Base-by-base conservation (phyloP, 2,888 invertebrate genomes). In the Bruchidius siliquastri region DNA sequence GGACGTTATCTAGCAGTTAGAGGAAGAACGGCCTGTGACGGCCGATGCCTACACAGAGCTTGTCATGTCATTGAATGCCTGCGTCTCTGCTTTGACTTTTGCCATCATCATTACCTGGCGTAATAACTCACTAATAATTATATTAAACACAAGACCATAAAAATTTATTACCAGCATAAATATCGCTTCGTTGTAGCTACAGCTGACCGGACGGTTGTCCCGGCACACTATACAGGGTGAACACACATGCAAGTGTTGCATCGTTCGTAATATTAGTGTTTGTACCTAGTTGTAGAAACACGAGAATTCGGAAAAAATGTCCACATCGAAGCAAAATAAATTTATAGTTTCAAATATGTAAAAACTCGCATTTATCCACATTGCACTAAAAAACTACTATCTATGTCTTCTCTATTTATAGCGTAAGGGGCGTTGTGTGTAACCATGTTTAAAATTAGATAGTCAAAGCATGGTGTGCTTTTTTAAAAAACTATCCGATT, bases 61-160 rank as follows among this genome's bases (percentile, higher is more conserved):
- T 49, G 49, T 13, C 49, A 49, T 49, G 49, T 49, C 49, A 49
- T 13, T 49, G 49, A 18, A 49, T 49, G 49, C 49, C 49, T 49
- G 49, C 18, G 49, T 49, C 49, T 49, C 49, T 49, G 18, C 49
- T 49, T 49, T 49, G 49, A 49, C 49, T 49, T 49, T 49, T 49
- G 49, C 49, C 49, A 49, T 49, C 49, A 49, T 49, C 49, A 49
- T 49, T 49, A 49, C 49, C 13, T 13, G 49, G 49, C 49, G 49
- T 32, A 74, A 74, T 74, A 74, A 74, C 72, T 72, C 74, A 49
- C 13, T 30, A 71, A 69, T 74, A 74, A 74, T 74, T 74, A 73
- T 71, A 71, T 73, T 73, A 74, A 73, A 73, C 74, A 69, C 49
- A 73, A 73, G 72, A 72, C 71, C 72, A 67, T 74, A 74, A 74